Percentiles rank a stretch among this genome's conserved stretches.
phyloP scores from a whole-genome alignment of 1,140 invertebrate genomes.

The Ephestia elutella region DNA sequence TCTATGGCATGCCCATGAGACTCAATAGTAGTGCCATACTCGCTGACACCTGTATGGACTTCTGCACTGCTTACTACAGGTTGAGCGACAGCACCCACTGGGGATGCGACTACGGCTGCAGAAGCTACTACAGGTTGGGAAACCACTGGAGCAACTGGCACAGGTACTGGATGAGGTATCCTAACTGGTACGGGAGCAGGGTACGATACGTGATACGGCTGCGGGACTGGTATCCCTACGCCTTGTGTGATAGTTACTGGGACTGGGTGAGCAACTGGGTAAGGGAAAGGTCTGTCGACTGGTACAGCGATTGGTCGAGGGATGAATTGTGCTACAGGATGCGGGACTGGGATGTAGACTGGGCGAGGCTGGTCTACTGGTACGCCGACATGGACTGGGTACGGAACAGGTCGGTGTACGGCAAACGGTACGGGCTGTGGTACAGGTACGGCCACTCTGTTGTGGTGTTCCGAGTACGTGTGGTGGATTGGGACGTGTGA shows the following conservation, averaged over 20 bases:
- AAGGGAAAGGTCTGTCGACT: conserved; percentile 50
- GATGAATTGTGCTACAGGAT: conserved; percentile 52
- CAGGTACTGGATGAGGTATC: conserved; percentile 44
- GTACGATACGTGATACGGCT: conserved; percentile 48
- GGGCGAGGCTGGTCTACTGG: conserved; percentile 53
- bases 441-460: conserved; percentile 44
- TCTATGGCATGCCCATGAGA: conserved; percentile 28
- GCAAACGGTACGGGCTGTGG: conserved; percentile 52
- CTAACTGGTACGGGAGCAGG: conserved; percentile 55
- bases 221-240: conserved; percentile 61
- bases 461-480: conserved; percentile 48
- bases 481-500: conserved; percentile 42
- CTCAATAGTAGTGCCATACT: conserved; percentile 20
- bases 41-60: neutral
- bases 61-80: conserved; percentile 1
- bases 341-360: conserved; percentile 52
- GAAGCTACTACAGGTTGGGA: conserved; percentile 1
- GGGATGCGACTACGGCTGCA: neutral
- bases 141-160: conserved; percentile 28
- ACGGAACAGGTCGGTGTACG: conserved; percentile 49
- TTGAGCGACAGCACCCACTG: conserved; percentile 3
- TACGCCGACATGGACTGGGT: conserved; percentile 49
- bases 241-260: conserved; percentile 57
- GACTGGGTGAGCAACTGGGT: conserved; percentile 54
- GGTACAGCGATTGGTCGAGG: conserved; percentile 52